A percentile compares a stretch with the other conserved stretches of the same genome.
These are phyloP conservation scores for Hoplodrina ambigua DNA, from an alignment of 2,888 invertebrate genomes.

Conservation along the genomic window DNA sequence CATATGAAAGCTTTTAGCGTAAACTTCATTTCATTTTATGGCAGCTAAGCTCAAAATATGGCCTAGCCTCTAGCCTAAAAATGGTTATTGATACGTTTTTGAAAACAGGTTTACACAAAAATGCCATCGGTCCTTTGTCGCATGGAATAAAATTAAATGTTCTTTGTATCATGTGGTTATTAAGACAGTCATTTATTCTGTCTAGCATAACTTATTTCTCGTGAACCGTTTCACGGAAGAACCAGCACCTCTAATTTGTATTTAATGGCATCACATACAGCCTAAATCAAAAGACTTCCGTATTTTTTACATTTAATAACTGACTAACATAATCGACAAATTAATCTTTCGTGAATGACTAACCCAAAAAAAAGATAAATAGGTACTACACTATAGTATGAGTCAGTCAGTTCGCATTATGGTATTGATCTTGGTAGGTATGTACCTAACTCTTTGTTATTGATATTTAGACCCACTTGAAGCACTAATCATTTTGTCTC, in stretches of 20 bases:
- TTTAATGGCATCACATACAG: conserved; percentile 27
- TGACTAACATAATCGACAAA: conserved; percentile 7
- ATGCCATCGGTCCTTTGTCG: neutral
- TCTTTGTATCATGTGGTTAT: neutral
- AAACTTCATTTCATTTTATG: too few species aligned
- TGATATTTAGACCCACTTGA: too few species aligned
- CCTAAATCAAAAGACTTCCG: conserved; percentile 44
- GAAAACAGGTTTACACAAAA: too few species aligned
- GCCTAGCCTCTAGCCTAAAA: too few species aligned
- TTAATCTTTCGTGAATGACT: conserved; percentile 11
- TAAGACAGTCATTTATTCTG: neutral
- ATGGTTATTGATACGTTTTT: too few species aligned
- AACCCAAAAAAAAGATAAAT: conserved; percentile 7
- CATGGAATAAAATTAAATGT: neutral
- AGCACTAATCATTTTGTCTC: too few species aligned
- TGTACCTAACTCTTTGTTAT: too few species aligned
- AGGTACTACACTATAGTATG: neutral
- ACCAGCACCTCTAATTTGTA: conserved; percentile 17
- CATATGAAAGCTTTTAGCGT: too few species aligned
- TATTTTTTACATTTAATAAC: conserved; percentile 9
- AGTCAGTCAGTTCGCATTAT: conserved; percentile 5
- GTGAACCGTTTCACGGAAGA: conserved; percentile 19
- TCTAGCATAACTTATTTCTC: neutral
- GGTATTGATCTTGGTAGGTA: neutral
- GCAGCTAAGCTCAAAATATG: too few species aligned